Evolutionary conservation across 2,888 invertebrate genomes (phyloP).

Genomic region (Argyresthia goedartella): DNA sequence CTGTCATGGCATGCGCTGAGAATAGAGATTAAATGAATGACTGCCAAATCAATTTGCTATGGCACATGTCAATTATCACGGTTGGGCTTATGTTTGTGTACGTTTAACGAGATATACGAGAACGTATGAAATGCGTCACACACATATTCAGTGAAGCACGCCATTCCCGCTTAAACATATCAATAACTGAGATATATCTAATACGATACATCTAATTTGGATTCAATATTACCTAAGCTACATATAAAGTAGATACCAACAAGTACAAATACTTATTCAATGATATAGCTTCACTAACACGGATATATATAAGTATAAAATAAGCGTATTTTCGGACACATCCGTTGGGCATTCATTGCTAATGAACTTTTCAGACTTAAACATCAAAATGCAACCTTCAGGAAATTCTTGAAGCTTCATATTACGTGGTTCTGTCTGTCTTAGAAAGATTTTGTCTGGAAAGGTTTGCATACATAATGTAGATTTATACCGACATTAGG

Average conservation of each 20-base stretch:
- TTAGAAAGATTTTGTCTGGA: too few species aligned
- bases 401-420: not conserved
- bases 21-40: constrained; percentile 2
- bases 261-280: constrained; percentile 38
- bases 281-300: constrained; percentile 52
- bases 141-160: too few species aligned
- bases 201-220: constrained; percentile 13
- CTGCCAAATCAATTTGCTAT: constrained; percentile 2
- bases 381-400: not conserved
- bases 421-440: too few species aligned
- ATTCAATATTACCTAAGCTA: constrained; percentile 21
- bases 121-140: too few species aligned
- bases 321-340: constrained; percentile 67
- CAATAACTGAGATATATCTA: too few species aligned
- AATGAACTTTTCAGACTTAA: constrained; percentile 63
- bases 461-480: too few species aligned
- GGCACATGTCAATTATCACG: constrained; percentile 4
- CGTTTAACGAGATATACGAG: not conserved
- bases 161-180: too few species aligned
- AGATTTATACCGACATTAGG: too few species aligned
- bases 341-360: constrained; percentile 45
- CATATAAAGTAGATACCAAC: constrained; percentile 57
- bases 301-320: constrained; percentile 61
- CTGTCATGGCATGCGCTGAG: constrained; percentile 44
- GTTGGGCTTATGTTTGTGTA: not conserved